Base-by-base conservation (phyloP, 2,113 vertebrate species). In the Tachysurus fulvidraco region DNA sequence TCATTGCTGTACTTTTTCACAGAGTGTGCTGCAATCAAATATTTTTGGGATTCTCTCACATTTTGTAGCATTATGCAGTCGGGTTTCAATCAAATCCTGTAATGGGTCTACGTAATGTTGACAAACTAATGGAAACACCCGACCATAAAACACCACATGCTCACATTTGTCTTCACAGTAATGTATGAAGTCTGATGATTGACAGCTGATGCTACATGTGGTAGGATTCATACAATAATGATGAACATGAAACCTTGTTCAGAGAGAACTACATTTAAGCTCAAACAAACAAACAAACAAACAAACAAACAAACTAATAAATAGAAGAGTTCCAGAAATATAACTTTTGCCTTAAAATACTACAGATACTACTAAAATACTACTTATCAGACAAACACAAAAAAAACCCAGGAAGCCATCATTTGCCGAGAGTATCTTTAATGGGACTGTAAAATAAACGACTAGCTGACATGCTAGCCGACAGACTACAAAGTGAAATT, bases 41-140 rank as follows among this genome's bases (percentile, higher is more conserved):
- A 46, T 65, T 52, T 86, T 57, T n/a, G 50, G 8, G 9, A 74
- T 57, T 80, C 76, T 19, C 74, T 54, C 28, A 44, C 60, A 57
- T 65, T 85, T 28, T 65, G 50, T 50, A 85, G 44, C 60, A n/a
- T 67, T 60, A 79, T 52, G 23, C 59, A 79, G 55, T 62, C 2
- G 14, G 19, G 46, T 52, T 64, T 25, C 9, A 67, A 44, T 85
- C 57, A 78, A 59, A 57, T 41, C 65, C 52, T 41, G 36, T 69
- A n/a, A 14, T 59, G 69, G 54, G 30, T 8, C 83, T 74, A 84
- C 23, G 1, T n/a, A 7, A 52, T 28, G 74, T 54, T 64, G n/a
- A 67, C 46, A 55, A 69, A 85, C 23, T 80, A 69, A 67, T 14
- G 84, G 62, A 79, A 85, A 78, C 14, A 12, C 36, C 36, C 55